Evolutionary conservation across 2,888 invertebrate genomes (phyloP), one percentile per base, ranked within the genome.

Genomic region (Drosophila quinaria): DNA sequence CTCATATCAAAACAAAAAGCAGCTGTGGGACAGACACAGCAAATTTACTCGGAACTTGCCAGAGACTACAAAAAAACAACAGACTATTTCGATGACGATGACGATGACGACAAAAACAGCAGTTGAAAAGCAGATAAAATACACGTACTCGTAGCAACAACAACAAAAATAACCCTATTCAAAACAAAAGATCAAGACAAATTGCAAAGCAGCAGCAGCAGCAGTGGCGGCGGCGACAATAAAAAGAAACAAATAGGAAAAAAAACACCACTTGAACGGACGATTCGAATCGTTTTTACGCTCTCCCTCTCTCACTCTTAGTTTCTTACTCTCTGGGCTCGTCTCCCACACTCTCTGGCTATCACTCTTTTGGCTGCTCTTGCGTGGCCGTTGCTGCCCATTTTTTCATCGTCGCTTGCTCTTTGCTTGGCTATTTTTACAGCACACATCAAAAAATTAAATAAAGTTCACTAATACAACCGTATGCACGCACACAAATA

Each of bases 111-210:
- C 39, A 65, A 78, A 69, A 76, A 56, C 65, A 65, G 59, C 59
- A 46, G 65, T 73, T 70, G 65, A 56, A 78, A 64, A 69, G 62
- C 56, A 62, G 79, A 78, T 71, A 70, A 67, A 68, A 62, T 46
- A 68, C 51, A 79, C 72, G 60, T 76, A 79, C 67, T 63, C 55
- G 35, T 47, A 44, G 42, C 46, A 55, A 65, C 64, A 74, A 61
- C 56, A 52, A 54, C 37, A 51, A 19, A 55, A 62, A 74, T 68
- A 74, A 70, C 70, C 70, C 69, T 75, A 84, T 81, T 80, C 87
- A 85, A 85, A 87, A 87, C 86, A 84, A 87, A 81, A 85, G 80
- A 85, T 82, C 78, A 78, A 75, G 85, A 76, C 87, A 78, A 77
- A 77, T 70, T 65, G 58, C 70, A 51, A 52, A 47, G 60, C 55